Conservation (phyloP, 2,113 vertebrate species). For the Labeo catla region DNA sequence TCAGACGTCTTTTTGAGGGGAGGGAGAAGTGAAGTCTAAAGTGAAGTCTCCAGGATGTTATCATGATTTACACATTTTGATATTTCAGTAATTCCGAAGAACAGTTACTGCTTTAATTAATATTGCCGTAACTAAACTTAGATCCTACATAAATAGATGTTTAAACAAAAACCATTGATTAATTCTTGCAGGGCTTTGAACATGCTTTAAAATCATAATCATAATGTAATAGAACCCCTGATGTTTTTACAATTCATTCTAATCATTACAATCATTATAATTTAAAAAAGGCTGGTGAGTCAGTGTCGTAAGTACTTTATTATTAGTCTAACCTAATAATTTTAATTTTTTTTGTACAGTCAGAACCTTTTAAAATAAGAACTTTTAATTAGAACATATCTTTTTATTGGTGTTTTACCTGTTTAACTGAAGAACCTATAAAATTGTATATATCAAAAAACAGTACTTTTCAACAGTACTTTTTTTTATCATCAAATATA, state of each 20-base stretch:
- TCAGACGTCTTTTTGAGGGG: not conserved
- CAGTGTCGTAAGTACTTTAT: not conserved
- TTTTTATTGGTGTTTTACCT: not conserved
- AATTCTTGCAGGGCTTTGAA: not conserved
- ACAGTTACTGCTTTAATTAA: conserved; percentile 11
- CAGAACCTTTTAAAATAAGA: not conserved
- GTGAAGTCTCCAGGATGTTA: not conserved
- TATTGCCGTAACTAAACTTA: not conserved
- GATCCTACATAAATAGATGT: not conserved
- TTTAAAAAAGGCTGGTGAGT: not conserved
- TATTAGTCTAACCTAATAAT: not conserved
- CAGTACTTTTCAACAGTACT: too few relatives aligned
- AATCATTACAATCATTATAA: not conserved
- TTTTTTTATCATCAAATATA: not conserved
- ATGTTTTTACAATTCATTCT: not conserved
- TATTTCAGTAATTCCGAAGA: not conserved
- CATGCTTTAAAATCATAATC: not conserved
- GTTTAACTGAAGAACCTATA: not conserved
- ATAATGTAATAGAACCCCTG: not conserved
- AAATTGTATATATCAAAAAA: too few relatives aligned
- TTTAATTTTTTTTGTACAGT: not conserved
- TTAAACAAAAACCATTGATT: not conserved
- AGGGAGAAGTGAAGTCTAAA: not conserved
- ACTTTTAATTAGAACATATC: not conserved
- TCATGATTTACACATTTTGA: conserved; percentile 5